These are phyloP conservation scores for Oryzias celebensis DNA, from an alignment of 2,113 vertebrate species.

Conservation along the genomic window DNA sequence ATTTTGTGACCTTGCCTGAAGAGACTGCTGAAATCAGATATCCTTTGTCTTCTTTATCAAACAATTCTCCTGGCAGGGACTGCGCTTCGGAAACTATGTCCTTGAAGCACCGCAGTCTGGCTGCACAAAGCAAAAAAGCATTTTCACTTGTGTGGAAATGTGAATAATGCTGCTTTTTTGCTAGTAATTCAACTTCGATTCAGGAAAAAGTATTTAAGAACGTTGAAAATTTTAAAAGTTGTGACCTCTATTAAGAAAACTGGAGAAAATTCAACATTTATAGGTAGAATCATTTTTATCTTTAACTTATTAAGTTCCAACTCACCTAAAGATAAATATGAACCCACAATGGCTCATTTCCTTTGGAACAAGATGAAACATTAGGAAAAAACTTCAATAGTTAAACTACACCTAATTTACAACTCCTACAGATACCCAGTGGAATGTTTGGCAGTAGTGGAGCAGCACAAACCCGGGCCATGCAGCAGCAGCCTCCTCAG, in stretches of 20 bases:
- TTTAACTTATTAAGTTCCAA: too few species aligned
- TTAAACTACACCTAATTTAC: too few species aligned
- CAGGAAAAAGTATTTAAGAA: too few species aligned
- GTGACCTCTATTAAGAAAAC: too few species aligned
- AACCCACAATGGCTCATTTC: too few species aligned
- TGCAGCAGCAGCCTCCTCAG: slow-evolving; percentile 85
- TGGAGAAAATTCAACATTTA: too few species aligned
- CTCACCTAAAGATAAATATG: too few species aligned
- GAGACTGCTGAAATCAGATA: slow-evolving; percentile 46
- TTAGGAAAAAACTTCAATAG: too few species aligned
- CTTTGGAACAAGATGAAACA: too few species aligned
- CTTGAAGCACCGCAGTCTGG: slow-evolving; percentile 33
- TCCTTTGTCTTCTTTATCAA: slow-evolving; percentile 18
- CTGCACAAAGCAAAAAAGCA: slow-evolving; percentile 9
- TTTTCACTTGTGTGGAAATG: background rate
- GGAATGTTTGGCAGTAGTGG: slow-evolving; percentile 96
- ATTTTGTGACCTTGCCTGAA: slow-evolving; percentile 55
- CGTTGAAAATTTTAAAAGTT: too few species aligned
- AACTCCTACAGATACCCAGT: slow-evolving; percentile 85
- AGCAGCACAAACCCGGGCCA: slow-evolving; percentile 95
- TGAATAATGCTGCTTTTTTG: background rate
- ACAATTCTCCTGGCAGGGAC: slow-evolving; percentile 19
- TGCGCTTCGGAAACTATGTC: slow-evolving; percentile 48
- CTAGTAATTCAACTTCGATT: too few species aligned
- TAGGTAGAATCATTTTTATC: too few species aligned